Conservation (phyloP, 2,113 vertebrate genomes). For the Rallus limicola region DNA sequence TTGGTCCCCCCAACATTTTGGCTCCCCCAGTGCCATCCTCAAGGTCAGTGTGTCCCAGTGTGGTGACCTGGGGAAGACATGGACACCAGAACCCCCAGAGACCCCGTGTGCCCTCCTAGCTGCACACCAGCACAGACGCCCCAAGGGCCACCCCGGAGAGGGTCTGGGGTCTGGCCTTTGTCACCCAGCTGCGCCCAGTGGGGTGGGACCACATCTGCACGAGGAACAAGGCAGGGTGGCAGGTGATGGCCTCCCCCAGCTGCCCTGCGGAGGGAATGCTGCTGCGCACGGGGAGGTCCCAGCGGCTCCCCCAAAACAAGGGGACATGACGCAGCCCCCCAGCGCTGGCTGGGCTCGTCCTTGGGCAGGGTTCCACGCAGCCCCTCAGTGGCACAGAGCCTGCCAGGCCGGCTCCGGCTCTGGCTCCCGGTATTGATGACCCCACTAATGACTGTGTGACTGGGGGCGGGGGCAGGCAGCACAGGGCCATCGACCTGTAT, state of each 20-base stretch:
- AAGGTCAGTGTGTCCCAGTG: fast-evolving
- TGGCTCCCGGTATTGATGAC: background rate
- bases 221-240: too few species aligned
- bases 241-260: background rate
- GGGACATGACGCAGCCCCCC: background rate
- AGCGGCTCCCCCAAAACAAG: background rate
- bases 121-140: background rate
- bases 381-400: background rate
- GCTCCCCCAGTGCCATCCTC: fast-evolving
- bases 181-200: background rate
- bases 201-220: fast-evolving
- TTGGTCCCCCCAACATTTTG: background rate
- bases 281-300: background rate
- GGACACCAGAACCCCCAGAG: background rate
- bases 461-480: background rate
- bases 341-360: background rate
- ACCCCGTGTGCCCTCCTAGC: fast-evolving
- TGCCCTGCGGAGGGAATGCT: fast-evolving
- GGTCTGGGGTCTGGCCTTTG: background rate
- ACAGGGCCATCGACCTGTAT: constrained; percentile 10
- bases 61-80: fast-evolving
- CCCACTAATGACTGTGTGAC: background rate
- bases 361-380: constrained; percentile 5
- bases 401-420: background rate
- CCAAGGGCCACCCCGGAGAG: background rate